phyloP scores from a whole-genome alignment of 2,888 invertebrate species.

The Abscondita cerata region DNA sequence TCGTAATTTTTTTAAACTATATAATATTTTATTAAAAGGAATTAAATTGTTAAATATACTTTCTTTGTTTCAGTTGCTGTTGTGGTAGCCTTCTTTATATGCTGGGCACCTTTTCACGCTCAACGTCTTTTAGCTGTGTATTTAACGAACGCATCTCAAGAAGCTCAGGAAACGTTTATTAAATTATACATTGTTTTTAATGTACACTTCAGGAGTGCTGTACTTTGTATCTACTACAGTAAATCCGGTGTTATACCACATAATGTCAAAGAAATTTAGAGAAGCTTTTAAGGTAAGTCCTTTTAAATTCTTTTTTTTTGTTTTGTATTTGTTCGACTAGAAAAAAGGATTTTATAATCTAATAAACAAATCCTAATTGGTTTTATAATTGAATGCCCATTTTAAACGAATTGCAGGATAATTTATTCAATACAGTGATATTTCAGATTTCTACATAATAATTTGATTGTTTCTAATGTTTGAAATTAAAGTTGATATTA shows the following conservation, averaged over 20 bases:
- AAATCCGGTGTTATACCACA: constrained; percentile 91
- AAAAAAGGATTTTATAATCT: too few relatives aligned
- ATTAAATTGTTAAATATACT: too few relatives aligned
- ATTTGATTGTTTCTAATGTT: too few relatives aligned
- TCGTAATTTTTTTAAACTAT: too few relatives aligned
- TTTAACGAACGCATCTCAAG: constrained; percentile 57
- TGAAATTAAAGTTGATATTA: too few relatives aligned
- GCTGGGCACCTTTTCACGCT: constrained; percentile 93
- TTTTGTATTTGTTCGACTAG: too few relatives aligned
- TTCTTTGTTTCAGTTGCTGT: constrained; percentile 84
- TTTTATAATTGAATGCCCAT: too few relatives aligned
- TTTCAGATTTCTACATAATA: too few relatives aligned
- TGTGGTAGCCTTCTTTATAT: constrained; percentile 87
- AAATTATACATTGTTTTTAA: constrained; percentile 58
- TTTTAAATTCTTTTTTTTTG: background rate
- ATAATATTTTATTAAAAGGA: too few relatives aligned
- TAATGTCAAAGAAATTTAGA: constrained; percentile 92
- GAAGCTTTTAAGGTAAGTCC: constrained; percentile 85
- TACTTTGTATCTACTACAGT: constrained; percentile 92
- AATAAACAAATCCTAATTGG: too few relatives aligned
- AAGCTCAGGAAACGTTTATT: constrained; percentile 24
- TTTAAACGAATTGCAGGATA: too few relatives aligned
- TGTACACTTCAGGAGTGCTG: constrained; percentile 84
- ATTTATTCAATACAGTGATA: too few relatives aligned
- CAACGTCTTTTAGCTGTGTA: constrained; percentile 87